Conservation (phyloP, 35 echinoderm and acorn worm species). For the Lytechinus pictus region DNA sequence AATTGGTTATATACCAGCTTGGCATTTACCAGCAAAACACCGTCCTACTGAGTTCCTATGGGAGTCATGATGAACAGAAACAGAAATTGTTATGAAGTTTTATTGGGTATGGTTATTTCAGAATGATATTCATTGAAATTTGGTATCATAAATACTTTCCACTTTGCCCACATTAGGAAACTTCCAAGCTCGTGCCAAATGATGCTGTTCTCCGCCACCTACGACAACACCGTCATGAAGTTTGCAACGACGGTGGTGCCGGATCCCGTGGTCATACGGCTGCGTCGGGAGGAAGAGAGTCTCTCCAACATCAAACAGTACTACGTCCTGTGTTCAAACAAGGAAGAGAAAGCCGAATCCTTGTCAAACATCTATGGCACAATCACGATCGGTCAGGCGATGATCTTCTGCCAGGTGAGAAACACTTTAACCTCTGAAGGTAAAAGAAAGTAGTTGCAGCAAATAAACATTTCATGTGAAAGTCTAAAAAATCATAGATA, state of each 20-base stretch:
- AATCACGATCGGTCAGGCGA: slow-evolving; percentile 92
- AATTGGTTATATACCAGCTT: no score
- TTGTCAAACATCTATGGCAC: slow-evolving; percentile 93
- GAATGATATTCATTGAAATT: no score
- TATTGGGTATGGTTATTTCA: no score
- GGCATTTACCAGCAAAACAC: no score
- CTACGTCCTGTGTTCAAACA: slow-evolving; percentile 80
- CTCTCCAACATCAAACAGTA: slow-evolving; percentile 96
- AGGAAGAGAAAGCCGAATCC: slow-evolving; percentile 90
- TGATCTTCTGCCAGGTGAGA: slow-evolving; percentile 97
- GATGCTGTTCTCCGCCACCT: slow-evolving; percentile 99
- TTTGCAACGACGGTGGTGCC: slow-evolving; percentile 84
- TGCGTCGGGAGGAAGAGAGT: slow-evolving; percentile 91
- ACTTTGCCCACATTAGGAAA: slow-evolving; percentile 60
- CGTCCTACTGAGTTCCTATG: no score
- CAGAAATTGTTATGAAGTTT: no score
- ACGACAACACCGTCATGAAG: slow-evolving; percentile 94
- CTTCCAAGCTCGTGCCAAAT: slow-evolving; percentile 81
- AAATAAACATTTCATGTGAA: no score
- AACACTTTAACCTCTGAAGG: neutral
- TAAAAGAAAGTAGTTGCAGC: no score
- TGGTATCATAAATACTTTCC: no score
- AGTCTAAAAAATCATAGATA: no score
- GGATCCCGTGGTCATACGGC: slow-evolving; percentile 82
- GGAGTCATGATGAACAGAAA: no score